Base-by-base conservation (phyloP, 2,888 invertebrate genomes). In the Frankliniella intonsa region DNA sequence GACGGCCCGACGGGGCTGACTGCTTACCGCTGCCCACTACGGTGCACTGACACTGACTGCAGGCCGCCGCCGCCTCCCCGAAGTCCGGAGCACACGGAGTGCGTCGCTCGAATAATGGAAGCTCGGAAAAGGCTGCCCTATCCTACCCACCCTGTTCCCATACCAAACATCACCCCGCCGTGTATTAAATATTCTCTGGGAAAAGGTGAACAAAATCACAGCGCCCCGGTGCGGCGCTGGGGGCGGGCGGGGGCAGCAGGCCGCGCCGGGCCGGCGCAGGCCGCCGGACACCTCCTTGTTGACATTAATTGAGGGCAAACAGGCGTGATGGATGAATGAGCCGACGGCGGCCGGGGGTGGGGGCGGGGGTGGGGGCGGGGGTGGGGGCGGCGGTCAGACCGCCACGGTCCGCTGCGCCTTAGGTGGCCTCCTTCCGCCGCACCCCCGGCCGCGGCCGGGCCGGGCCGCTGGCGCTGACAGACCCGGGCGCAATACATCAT, bases 241-340 rank as follows among this genome's bases (percentile, higher is more conserved):
- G 38, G 38, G 38, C 38, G 38, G 38, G 38, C n/a, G n/a, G n/a
- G n/a, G n/a, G n/a, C n/a, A n/a, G 62, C n/a, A 14, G 12, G 14
- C 7, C 62, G 62, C 14, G 62, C 62, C 62, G 62, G 12, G 69
- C 69, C 69, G 69, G 22, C 9, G 25, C 69, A 9, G 22, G 69
- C 25, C 69, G 38, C 38, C 38, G 38, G 38, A 38, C 38, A 38
- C 38, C 5, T 5, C 62, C 25, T 76, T 76, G 69, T 76, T 76
- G 69, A 76, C 69, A 76, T 76, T 76, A 76, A 76, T 76, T 76
- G 69, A 76, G 69, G 69, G 69, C 69, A 76, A 76, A 76, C 69
- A 25, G 69, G 69, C 10, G 69, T 76, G 69, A 76, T 76, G 69
- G 69, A 76, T 76, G 69, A 76, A 76, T 76, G 69, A 76, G 22